Conservation (phyloP, 2,888 invertebrate genomes). For the Platycheirus rosarum region DNA sequence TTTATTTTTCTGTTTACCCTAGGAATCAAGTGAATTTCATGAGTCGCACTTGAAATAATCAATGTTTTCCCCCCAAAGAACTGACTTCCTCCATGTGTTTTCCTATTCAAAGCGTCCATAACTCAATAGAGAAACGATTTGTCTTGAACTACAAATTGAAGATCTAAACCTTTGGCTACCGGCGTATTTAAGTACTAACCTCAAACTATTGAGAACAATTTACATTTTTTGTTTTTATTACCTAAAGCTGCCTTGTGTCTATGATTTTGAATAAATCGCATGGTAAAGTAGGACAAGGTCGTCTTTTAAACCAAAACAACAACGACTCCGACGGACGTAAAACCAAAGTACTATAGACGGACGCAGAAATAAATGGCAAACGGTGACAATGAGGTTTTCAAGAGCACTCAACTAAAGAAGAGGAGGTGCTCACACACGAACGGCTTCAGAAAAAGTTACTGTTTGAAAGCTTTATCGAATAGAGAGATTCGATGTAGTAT, state of each 20-base stretch:
- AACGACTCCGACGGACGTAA: background rate
- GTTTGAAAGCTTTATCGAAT: conserved; percentile 13
- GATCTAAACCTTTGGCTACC: conserved; percentile 10
- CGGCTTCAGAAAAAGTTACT: conserved; percentile 8
- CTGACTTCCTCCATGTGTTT: conserved; percentile 21
- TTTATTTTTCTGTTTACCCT: background rate
- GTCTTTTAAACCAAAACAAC: conserved; percentile 7
- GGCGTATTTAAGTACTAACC: background rate
- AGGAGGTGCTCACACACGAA: background rate
- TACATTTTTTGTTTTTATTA: conserved; percentile 19
- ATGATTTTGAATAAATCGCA: conserved; percentile 33
- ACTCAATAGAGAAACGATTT: conserved; percentile 6
- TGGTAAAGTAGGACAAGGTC: conserved; percentile 60
- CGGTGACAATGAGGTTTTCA: conserved; percentile 49
- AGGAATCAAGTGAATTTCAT: conserved; percentile 5
- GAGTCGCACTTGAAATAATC: background rate
- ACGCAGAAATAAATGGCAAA: conserved; percentile 27
- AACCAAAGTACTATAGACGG: conserved; percentile 23
- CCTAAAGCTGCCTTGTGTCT: background rate
- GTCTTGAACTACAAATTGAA: conserved; percentile 28
- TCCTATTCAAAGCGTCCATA: background rate
- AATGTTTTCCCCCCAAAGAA: conserved; percentile 4
- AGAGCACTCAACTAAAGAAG: conserved; percentile 42
- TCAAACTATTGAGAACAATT: conserved; percentile 1
- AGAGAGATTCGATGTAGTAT: conserved; percentile 11